Evolutionary conservation across 2,113 vertebrate species (phyloP).

Genomic region (Chaenocephalus aceratus): DNA sequence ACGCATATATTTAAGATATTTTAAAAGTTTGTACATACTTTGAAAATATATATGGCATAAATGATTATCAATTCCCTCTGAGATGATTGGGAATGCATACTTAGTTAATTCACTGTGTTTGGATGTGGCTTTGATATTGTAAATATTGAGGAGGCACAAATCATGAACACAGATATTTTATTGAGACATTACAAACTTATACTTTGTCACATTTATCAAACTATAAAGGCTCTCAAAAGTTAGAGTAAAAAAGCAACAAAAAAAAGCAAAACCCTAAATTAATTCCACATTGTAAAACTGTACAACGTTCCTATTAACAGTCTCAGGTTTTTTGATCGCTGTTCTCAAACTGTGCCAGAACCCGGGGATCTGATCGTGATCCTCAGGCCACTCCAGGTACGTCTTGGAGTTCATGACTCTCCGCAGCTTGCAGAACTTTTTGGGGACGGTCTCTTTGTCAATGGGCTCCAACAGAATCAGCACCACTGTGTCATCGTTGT

Average conservation of each 20-base stretch:
- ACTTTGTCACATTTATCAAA: not conserved
- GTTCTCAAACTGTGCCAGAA: slow-evolving; percentile 88
- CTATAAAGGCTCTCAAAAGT: not conserved
- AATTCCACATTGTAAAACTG: not conserved
- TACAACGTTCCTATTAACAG: accelerated
- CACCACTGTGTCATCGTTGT: slow-evolving; percentile 84
- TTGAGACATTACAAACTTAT: not conserved
- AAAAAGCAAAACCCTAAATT: not conserved
- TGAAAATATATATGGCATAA: too few relatives aligned
- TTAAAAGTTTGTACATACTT: too few relatives aligned
- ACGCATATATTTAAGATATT: too few relatives aligned
- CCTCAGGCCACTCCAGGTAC: slow-evolving; percentile 89
- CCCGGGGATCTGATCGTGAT: slow-evolving; percentile 60
- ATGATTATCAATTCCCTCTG: too few relatives aligned
- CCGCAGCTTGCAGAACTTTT: slow-evolving; percentile 88
- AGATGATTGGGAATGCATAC: too few relatives aligned
- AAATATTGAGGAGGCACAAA: not conserved
- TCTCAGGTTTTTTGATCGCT: slow-evolving; percentile 72
- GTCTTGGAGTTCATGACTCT: slow-evolving; percentile 90
- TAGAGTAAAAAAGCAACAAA: too few relatives aligned
- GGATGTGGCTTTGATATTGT: not conserved
- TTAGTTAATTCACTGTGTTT: too few relatives aligned
- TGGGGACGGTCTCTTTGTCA: slow-evolving; percentile 83
- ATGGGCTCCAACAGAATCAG: slow-evolving; percentile 90
- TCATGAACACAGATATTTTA: not conserved